Evolutionary conservation across 2,113 vertebrate genomes (phyloP).

Genomic region (Ctenodactylus gundi): DNA sequence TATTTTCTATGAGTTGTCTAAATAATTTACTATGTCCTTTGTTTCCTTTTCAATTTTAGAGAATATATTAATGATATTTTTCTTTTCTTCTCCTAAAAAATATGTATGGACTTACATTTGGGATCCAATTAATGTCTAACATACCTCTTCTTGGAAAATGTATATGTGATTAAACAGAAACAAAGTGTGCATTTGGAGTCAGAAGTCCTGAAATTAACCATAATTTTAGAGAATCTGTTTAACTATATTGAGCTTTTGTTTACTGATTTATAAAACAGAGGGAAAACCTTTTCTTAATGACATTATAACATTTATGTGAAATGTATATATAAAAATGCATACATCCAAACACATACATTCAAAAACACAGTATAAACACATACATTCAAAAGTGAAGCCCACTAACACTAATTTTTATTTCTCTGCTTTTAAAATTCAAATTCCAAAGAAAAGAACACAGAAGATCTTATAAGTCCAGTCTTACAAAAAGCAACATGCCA

Average conservation of each 20-base stretch:
- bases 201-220: background rate
- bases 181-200: background rate
- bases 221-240: background rate
- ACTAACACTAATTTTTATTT: background rate
- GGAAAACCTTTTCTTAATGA: background rate
- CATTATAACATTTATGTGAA: background rate
- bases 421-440: background rate
- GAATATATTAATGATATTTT: background rate
- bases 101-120: background rate
- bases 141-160: background rate
- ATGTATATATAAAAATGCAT: background rate
- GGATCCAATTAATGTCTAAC: background rate
- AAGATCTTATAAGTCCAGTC: background rate
- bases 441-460: slow-evolving; percentile 14
- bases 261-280: background rate
- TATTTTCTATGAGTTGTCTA: background rate
- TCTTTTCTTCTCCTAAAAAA: background rate
- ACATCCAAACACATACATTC: background rate
- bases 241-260: background rate
- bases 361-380: slow-evolving; percentile 22
- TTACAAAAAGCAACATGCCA: slow-evolving; percentile 2
- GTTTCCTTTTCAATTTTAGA: background rate
- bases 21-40: slow-evolving; percentile 10
- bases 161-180: background rate
- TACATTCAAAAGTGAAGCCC: background rate